Percentiles rank a stretch among this genome's conserved stretches.
phyloP scores from a whole-genome alignment of 2,113 vertebrate genomes.

The Eclectus roratus region DNA sequence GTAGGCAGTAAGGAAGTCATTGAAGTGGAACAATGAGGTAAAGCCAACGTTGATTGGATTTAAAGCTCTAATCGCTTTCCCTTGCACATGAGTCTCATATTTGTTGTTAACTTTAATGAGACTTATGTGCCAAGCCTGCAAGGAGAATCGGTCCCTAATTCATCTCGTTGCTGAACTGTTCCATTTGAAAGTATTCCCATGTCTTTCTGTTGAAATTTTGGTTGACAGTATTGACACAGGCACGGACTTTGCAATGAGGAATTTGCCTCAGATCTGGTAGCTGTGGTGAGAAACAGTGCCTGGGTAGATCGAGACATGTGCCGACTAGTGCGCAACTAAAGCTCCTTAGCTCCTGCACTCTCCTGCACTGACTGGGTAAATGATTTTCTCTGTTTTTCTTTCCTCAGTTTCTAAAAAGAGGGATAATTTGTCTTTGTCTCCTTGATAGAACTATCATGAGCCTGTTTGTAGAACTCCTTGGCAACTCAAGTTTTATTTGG shows the following conservation, averaged over 20 bases:
- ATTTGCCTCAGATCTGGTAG: not conserved
- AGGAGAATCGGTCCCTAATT: not conserved
- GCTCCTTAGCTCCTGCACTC: not conserved
- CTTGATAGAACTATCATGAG: not conserved
- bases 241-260: not conserved
- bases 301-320: not conserved
- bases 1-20: not conserved
- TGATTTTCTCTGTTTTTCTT: not conserved
- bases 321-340: fast-evolving
- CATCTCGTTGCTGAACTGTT: not conserved
- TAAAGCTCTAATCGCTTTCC: conserved; percentile 11
- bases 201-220: not conserved
- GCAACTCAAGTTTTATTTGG: not conserved
- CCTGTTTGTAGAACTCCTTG: not conserved
- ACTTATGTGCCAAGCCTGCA: conserved; percentile 22
- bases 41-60: not conserved
- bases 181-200: not conserved
- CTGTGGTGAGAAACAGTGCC: not conserved
- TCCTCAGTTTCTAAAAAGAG: not conserved
- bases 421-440: not conserved
- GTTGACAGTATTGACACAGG: not conserved
- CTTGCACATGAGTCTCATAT: not conserved
- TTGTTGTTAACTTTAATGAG: conserved; percentile 57
- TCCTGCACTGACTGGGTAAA: not conserved
- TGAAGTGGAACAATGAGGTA: conserved; percentile 27